A percentile compares a stretch with the other conserved stretches of the same genome.
Conservation (phyloP, 1,140 invertebrate genomes). For the Vollenhovia emeryi region DNA sequence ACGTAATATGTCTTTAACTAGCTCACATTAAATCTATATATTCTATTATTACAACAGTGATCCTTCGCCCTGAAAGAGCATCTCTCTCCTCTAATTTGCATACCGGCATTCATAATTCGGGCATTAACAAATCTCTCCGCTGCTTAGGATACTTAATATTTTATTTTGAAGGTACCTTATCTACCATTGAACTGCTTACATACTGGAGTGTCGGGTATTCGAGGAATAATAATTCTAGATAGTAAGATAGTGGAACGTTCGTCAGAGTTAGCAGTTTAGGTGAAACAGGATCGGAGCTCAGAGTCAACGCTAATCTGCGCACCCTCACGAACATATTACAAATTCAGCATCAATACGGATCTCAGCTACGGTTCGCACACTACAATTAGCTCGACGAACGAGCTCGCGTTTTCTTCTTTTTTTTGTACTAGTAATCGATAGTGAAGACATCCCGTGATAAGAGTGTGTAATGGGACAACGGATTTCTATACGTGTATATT, state of each 20-base stretch:
- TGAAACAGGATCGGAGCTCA: slow-evolving; percentile 33
- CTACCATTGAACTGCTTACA: slow-evolving; percentile 48
- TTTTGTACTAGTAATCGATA: slow-evolving; percentile 63
- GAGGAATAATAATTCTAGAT: slow-evolving; percentile 60
- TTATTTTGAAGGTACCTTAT: slow-evolving; percentile 55
- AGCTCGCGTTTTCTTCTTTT: slow-evolving; percentile 19
- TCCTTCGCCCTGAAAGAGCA: slow-evolving; percentile 57
- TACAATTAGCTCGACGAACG: slow-evolving; percentile 35
- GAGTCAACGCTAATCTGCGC: slow-evolving; percentile 44
- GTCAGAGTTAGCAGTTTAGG: slow-evolving; percentile 53
- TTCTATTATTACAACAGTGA: slow-evolving; percentile 64
- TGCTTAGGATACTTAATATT: slow-evolving; percentile 55
- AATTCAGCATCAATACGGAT: slow-evolving; percentile 54
- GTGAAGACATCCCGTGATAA: slow-evolving; percentile 63
- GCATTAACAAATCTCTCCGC: slow-evolving; percentile 42
- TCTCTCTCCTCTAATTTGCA: slow-evolving; percentile 14
- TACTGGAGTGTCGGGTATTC: slow-evolving; percentile 51
- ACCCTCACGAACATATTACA: slow-evolving; percentile 54
- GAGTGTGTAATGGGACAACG: slow-evolving; percentile 58
- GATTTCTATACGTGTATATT: slow-evolving; percentile 74
- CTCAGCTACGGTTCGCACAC: slow-evolving; percentile 42
- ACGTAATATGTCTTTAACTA: slow-evolving; percentile 67
- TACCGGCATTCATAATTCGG: slow-evolving; percentile 10
- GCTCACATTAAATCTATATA: slow-evolving; percentile 69
- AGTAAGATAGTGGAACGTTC: slow-evolving; percentile 56